Conservation (phyloP, 2,113 vertebrate species). For the Myotis lucifugus region DNA sequence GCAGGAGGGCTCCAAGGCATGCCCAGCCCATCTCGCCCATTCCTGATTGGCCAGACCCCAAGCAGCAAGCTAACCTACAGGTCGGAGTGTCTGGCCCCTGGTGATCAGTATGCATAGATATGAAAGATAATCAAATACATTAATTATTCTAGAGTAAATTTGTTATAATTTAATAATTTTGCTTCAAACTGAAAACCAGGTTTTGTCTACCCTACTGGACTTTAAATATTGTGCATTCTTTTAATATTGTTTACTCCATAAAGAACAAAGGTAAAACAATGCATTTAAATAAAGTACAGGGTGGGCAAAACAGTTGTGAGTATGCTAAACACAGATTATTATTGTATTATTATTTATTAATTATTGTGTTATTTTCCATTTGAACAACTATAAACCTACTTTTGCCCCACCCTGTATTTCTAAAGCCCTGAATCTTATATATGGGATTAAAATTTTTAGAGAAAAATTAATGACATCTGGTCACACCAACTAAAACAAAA, state of each 20-base stretch:
- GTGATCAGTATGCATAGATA: background rate
- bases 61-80: no score
- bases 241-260: background rate
- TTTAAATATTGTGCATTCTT: background rate
- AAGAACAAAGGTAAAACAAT: background rate
- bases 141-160: background rate
- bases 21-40: no score
- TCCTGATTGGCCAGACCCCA: no score
- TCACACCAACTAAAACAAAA: background rate
- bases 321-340: background rate
- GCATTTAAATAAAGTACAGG: background rate
- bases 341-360: background rate
- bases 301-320: background rate
- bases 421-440: background rate
- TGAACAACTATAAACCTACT: background rate
- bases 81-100: no score
- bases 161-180: background rate
- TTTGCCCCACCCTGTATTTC: background rate
- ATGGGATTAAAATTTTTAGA: background rate
- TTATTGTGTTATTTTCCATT: background rate
- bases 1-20: no score
- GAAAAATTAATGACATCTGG: background rate
- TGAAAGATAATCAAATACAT: background rate
- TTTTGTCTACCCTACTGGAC: background rate
- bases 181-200: background rate